Evolutionary conservation across 1,140 invertebrate genomes (phyloP).

Genomic region (Frieseomelitta varia): DNA sequence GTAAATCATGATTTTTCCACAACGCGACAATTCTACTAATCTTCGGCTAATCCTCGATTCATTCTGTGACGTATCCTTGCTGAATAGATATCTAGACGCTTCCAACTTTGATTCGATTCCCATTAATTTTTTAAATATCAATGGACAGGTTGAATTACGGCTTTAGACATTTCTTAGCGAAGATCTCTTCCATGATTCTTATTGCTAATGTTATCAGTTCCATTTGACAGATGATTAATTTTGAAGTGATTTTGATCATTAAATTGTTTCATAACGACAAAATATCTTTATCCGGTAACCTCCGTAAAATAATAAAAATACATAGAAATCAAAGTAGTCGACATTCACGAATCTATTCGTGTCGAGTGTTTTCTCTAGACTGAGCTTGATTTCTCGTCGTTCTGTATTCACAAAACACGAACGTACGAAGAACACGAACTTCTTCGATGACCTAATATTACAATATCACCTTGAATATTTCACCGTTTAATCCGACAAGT

Average conservation of each 20-base stretch:
- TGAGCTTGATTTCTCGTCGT: not conserved
- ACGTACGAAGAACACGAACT: not conserved
- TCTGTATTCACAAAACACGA: not conserved
- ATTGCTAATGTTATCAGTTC: no score
- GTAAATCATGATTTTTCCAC: slow-evolving; percentile 45
- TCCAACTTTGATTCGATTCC: not conserved
- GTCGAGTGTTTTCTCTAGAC: not conserved
- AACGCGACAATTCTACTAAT: not conserved
- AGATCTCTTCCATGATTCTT: no score
- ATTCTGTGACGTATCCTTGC: not conserved
- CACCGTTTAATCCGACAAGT: not conserved
- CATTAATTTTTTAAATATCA: not conserved
- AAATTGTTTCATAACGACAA: no score
- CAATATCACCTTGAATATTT: not conserved
- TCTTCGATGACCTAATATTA: not conserved
- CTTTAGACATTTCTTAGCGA: no score
- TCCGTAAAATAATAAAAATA: no score
- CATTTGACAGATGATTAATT: no score
- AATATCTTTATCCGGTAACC: no score
- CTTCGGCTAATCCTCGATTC: not conserved
- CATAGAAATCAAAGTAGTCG: not conserved
- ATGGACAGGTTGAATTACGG: not conserved
- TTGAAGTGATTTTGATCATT: no score
- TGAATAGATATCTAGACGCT: no score
- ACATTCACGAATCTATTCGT: not conserved